Evolutionary conservation across 2,797 vertebrate genomes (phyloP), one percentile per base, ranked within the genome.

Genomic region (Mareca strepera): DNA sequence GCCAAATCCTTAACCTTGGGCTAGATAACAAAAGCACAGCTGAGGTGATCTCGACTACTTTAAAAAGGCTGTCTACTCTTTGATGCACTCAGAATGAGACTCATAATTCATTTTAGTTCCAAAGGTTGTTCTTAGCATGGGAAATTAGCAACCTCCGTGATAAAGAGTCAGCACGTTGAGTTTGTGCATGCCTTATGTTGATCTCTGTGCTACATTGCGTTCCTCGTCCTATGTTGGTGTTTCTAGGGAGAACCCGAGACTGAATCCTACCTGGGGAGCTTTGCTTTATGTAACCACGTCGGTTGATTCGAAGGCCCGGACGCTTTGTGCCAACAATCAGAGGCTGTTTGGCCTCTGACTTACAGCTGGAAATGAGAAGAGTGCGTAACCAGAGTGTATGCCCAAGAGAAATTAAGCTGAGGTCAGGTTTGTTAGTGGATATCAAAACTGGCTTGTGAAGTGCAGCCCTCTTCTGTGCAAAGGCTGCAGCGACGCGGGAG

Each of bases 21-120:
- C 92, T 90, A 93, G 93, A 91, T 96, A 96, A 92, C 93, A 96
- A 87, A 95, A 95, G 95, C 94, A 92, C 90, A 95, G 92, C 92
- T 94, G 92, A 97, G 92, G 89, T 96, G 96, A 96, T 95, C 84
- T 91, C 89, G 92, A 92, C 82, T 96, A 46, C 39, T 95, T 92
- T 85, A 91, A 86, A 96, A 94, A 87, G 73, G 41, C 87, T 89
- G 95, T 92, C 95, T 96, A 12, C 76, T 85, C 96, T 96, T 96
- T 96, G 96, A 96, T 96, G 94, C 91, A 5, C 84, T 93, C 35
- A 2, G 66, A 86, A 76, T 81, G 79, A 96, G 93, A 91, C 22
- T 0, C 83, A 83, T 89, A 82, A 94, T 91, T 96, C 73, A 95
- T 96, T 89, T 93, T 55, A 11, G 46, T 89, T 94, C 89, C 89